Evolutionary conservation across 2,113 vertebrate species (phyloP).

Genomic region (Otis tarda): DNA sequence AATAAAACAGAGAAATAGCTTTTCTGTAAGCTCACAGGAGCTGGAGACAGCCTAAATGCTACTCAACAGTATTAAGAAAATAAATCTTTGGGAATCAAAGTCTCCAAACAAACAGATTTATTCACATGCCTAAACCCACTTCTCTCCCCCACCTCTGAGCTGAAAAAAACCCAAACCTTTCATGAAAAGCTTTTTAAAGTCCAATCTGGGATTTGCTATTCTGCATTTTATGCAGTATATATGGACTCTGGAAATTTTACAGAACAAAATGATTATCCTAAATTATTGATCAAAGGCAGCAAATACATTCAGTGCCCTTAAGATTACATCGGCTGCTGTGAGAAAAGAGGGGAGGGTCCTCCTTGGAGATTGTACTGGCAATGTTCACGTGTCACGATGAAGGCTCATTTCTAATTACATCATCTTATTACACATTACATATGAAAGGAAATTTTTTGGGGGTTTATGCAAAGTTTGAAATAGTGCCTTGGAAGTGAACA

Average conservation of each 20-base stretch:
- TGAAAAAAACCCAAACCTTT: not conserved
- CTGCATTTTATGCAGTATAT: constrained; percentile 23
- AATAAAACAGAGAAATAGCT: not conserved
- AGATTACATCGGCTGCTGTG: not conserved
- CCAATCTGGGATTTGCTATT: not conserved
- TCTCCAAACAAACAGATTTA: not conserved
- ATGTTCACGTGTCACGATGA: fast-evolving
- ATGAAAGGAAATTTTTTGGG: not conserved
- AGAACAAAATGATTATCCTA: constrained; percentile 47
- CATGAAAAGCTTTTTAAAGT: not conserved
- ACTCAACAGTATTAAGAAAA: not conserved
- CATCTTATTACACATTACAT: not conserved
- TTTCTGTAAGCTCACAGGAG: not conserved
- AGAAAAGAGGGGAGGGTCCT: not conserved
- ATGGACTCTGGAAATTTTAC: not conserved
- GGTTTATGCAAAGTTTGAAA: not conserved
- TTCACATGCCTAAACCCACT: not conserved
- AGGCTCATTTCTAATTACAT: not conserved
- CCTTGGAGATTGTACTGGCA: not conserved
- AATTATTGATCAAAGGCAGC: constrained; percentile 50
- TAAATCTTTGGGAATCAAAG: constrained; percentile 24
- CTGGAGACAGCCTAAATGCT: not conserved
- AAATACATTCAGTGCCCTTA: not conserved
- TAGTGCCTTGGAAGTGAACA: not conserved
- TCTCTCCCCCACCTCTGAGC: not conserved